Conservation (phyloP, 2,797 vertebrate genomes). For the Cheirogaleus major region DNA sequence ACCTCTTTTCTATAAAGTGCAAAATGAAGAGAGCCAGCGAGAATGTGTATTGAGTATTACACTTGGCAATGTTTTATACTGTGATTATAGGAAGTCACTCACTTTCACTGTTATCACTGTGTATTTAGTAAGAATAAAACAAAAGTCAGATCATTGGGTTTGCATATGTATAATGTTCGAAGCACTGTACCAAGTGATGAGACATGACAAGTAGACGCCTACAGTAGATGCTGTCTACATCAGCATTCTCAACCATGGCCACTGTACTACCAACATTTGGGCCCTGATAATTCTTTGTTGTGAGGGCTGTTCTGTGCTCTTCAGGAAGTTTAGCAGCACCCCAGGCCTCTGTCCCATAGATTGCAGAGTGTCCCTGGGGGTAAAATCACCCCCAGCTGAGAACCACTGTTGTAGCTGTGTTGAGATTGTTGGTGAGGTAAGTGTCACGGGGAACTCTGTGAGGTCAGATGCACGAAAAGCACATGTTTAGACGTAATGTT, state of each 20-base stretch:
- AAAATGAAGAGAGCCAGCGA: background rate
- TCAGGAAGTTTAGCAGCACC: background rate
- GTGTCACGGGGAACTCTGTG: fast-evolving
- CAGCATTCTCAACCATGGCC: fast-evolving
- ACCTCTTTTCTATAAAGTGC: background rate
- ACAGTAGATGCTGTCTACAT: fast-evolving
- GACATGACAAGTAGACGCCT: fast-evolving
- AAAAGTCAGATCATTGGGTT: background rate
- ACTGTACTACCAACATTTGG: no score
- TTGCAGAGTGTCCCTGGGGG: fast-evolving
- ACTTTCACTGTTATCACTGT: background rate
- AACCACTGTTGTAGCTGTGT: fast-evolving
- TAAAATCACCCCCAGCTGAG: background rate
- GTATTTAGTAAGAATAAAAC: background rate
- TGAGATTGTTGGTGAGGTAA: background rate
- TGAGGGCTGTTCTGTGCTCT: background rate
- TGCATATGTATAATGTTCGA: fast-evolving
- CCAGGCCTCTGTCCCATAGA: background rate
- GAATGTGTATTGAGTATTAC: fast-evolving
- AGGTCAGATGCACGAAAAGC: fast-evolving
- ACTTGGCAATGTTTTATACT: fast-evolving
- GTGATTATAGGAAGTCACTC: background rate
- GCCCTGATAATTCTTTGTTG: background rate
- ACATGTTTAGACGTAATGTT: fast-evolving
- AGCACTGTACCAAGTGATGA: fast-evolving